A percentile compares a stretch with the other conserved stretches of the same genome.
Evolutionary conservation across 1,140 invertebrate species (phyloP).

Genomic region (Pseudomyrmex cubaensis): DNA sequence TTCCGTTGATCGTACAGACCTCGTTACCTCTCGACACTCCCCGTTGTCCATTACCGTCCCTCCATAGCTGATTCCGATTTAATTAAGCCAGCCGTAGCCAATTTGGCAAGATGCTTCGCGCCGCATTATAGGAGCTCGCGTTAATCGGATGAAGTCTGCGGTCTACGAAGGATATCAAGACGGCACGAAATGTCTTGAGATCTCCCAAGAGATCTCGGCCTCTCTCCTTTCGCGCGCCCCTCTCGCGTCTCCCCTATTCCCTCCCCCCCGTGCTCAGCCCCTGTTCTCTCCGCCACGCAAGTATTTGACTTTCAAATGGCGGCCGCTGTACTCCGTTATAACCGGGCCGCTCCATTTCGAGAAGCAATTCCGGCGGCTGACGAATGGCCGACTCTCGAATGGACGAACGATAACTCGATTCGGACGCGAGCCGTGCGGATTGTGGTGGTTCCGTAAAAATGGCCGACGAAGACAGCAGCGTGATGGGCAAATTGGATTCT

Average conservation of each 20-base stretch:
- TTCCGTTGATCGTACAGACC: background rate
- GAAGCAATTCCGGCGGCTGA: slow-evolving; percentile 73
- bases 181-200: slow-evolving; percentile 75
- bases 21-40: background rate
- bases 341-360: slow-evolving; percentile 76
- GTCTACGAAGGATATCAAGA: slow-evolving; percentile 67
- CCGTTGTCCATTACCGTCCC: slow-evolving; percentile 16
- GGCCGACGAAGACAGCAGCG: slow-evolving; percentile 14
- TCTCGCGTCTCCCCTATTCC: background rate
- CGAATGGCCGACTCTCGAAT: slow-evolving; percentile 69
- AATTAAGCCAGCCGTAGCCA: slow-evolving; percentile 68
- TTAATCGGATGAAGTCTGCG: slow-evolving; percentile 79
- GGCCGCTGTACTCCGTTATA: slow-evolving; percentile 73
- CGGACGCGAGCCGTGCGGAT: slow-evolving; percentile 59
- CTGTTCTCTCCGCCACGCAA: slow-evolving; percentile 57
- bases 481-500: slow-evolving; percentile 36
- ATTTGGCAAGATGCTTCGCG: slow-evolving; percentile 71
- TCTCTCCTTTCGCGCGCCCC: background rate
- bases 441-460: slow-evolving; percentile 49
- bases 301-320: slow-evolving; percentile 81
- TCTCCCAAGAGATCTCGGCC: slow-evolving; percentile 56
- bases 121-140: slow-evolving; percentile 71
- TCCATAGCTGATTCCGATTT: slow-evolving; percentile 64
- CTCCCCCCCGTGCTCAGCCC: background rate
- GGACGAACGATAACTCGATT: slow-evolving; percentile 72